A percentile compares a stretch with the other conserved stretches of the same genome.
Conservation (phyloP, 1,140 invertebrate species). For the Drosophila pruinosa region DNA sequence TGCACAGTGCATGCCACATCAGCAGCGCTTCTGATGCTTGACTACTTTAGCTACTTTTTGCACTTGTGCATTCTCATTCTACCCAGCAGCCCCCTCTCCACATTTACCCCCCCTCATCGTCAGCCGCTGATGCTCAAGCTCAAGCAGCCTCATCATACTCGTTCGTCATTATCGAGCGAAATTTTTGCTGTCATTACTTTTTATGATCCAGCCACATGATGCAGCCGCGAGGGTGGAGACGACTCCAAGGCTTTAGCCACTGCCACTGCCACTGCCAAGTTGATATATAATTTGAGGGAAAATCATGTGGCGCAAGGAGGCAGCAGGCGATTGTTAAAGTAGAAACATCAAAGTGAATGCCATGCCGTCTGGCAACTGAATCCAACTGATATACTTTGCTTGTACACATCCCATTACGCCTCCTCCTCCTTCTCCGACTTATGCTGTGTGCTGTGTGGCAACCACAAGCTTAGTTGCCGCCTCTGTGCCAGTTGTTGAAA, state of each 20-base stretch:
- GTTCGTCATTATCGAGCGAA: constrained; percentile 66
- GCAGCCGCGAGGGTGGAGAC: constrained; percentile 30
- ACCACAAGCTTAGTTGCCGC: constrained; percentile 31
- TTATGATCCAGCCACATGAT: constrained; percentile 72
- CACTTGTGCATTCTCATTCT: constrained; percentile 1
- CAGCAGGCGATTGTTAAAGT: constrained; percentile 52
- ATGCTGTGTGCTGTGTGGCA: too few relatives aligned
- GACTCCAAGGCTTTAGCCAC: constrained; percentile 51
- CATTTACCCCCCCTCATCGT: neutral
- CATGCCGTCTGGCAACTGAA: constrained; percentile 6
- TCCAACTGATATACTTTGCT: neutral
- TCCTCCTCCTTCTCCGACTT: neutral
- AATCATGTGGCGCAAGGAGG: constrained; percentile 45
- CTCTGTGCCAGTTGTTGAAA: constrained; percentile 41
- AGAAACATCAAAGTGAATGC: constrained; percentile 74
- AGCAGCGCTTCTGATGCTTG: neutral
- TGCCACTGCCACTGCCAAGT: constrained; percentile 53
- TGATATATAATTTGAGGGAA: constrained; percentile 72
- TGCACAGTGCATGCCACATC: constrained; percentile 10
- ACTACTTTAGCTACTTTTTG: constrained; percentile 39
- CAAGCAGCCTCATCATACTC: constrained; percentile 3
- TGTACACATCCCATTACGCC: neutral
- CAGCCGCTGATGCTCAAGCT: neutral
- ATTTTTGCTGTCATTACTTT: constrained; percentile 74
- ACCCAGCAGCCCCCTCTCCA: neutral